A percentile compares a stretch with the other conserved stretches of the same genome.
Conservation (phyloP, 2,113 vertebrate species). For the Mesembrinibis cayennensis region DNA sequence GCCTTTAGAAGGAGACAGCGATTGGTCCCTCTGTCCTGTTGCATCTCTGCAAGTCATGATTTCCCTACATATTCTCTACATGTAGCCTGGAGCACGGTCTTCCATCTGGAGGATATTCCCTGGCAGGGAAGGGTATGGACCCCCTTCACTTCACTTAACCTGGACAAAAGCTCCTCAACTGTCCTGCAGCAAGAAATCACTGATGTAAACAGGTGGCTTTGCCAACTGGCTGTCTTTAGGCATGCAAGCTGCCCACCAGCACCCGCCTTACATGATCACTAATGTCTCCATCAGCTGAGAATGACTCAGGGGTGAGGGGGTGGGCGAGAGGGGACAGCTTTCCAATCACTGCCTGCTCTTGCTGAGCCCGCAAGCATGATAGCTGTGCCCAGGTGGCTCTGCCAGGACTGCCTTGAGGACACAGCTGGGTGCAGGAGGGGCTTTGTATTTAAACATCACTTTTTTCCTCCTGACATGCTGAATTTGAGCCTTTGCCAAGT, state of each 20-base stretch:
- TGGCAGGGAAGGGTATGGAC: background rate
- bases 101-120: background rate
- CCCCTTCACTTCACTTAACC: background rate
- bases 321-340: background rate
- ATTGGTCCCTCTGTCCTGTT: background rate
- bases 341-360: background rate
- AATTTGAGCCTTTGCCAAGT: slow-evolving; percentile 25
- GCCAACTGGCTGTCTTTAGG: background rate
- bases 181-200: background rate
- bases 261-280: background rate
- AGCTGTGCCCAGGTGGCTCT: background rate
- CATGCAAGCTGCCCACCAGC: background rate
- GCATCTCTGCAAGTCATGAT: background rate
- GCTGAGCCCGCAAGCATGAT: background rate
- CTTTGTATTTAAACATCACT: background rate
- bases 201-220: background rate
- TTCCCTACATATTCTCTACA: rapidly evolving
- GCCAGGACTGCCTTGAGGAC: background rate
- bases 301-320: background rate
- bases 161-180: background rate
- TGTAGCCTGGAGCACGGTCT: background rate
- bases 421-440: background rate
- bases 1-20: background rate
- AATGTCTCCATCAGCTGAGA: slow-evolving; percentile 24
- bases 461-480: background rate